A percentile compares a stretch with the other conserved stretches of the same genome.
Evolutionary conservation across 2,888 invertebrate genomes (phyloP).

Genomic region (Drosophila longiperda): DNA sequence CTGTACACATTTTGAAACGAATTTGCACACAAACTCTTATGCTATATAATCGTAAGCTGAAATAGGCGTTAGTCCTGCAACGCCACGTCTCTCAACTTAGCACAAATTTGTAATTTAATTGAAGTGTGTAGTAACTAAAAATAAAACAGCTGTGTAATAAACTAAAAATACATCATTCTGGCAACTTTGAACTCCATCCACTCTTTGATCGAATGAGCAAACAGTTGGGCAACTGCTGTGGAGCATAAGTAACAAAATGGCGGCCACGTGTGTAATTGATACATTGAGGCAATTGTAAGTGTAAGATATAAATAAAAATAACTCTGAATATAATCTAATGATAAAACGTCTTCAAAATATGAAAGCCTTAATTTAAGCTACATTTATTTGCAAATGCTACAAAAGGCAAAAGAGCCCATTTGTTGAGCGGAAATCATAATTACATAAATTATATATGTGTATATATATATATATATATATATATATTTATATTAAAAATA

Average conservation of each 20-base stretch:
- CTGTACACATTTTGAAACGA: constrained; percentile 48
- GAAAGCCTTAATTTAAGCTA: not conserved
- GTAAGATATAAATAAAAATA: too few relatives aligned
- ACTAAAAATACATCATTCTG: not conserved
- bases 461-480: too few relatives aligned
- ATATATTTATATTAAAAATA: too few relatives aligned
- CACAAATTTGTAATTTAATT: not conserved
- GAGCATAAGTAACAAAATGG: not conserved
- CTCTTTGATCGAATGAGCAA: not conserved
- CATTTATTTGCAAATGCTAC: constrained; percentile 15
- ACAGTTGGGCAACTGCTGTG: not conserved
- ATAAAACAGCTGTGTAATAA: not conserved
- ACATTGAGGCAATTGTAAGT: not conserved
- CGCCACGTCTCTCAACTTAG: constrained; percentile 41
- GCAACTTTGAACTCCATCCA: not conserved
- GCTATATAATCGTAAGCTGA: constrained; percentile 71
- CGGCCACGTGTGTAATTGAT: not conserved
- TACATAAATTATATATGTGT: too few relatives aligned
- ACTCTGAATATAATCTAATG: not conserved
- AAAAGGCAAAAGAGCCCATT: constrained; percentile 2
- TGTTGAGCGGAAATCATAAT: constrained; percentile 1
- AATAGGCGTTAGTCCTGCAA: constrained; percentile 48
- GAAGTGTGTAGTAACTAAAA: not conserved
- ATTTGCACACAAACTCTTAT: constrained; percentile 68
- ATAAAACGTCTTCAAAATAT: too few relatives aligned